Evolutionary conservation across 1,140 invertebrate species (phyloP), one percentile per base, ranked within the genome.

Genomic region (Platyscapa corneri): DNA sequence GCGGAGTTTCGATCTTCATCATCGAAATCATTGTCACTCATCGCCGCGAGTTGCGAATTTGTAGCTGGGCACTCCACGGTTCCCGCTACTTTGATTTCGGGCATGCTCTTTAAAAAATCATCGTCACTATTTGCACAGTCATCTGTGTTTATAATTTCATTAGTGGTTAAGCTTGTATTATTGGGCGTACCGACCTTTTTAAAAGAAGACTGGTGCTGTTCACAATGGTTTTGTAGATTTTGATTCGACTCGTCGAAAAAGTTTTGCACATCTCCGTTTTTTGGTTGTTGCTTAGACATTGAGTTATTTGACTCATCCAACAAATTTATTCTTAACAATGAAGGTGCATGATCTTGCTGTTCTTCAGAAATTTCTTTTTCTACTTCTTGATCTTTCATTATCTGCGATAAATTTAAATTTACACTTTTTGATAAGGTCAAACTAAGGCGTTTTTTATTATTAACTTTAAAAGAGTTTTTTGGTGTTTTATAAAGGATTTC

Each of bases 61-160:
- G 87, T 89, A 27, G 67, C 67, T 30, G 90, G 88, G 84, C 89
- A 89, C 16, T 88, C 89, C 8, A 81, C 42, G 7, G 89, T 89
- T 27, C 89, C 89, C 3, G 86, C 87, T 85, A 91, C 89, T 64
- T 78, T 88, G 39, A 91, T 88, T 27, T 80, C 86, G 12, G 90
- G 90, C 60, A 92, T 87, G 18, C 83, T 88, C 10, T 77, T 85
- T 5, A 92, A 56, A 79, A 90, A 86, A 46, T 92, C 90, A 6
- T 90, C 87, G 27, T 76, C 75, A 37, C 79, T 82, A 16, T 60
- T 75, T n/a, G n/a, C 1, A 60, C 60, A 10, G 60, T 53, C n/a
- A 8, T 67, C 42, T n/a, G 1, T n/a, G 23, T 10, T 42, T 39
- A n/a, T 10, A 27, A 5, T 42, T 74, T 42, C 37, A 12, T 74